A percentile compares a stretch with the other conserved stretches of the same genome.
These are phyloP conservation scores for Seriola aureovittata DNA, from an alignment of 2,113 vertebrate genomes.

Conservation along the genomic window DNA sequence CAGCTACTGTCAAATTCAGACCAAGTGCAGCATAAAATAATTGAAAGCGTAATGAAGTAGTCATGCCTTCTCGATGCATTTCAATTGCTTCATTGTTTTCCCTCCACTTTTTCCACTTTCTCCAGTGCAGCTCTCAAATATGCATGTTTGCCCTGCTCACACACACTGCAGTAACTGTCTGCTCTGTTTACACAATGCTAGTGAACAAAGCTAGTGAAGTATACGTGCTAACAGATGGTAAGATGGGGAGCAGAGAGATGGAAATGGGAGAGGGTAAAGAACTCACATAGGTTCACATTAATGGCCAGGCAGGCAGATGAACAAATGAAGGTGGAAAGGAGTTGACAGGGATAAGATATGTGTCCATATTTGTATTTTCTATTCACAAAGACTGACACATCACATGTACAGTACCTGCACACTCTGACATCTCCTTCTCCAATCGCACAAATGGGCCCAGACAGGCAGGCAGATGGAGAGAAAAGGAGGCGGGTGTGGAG, in stretches of 20 bases:
- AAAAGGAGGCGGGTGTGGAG: slow-evolving; percentile 14
- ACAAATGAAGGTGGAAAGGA: slow-evolving; percentile 17
- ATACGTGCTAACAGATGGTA: slow-evolving; percentile 65
- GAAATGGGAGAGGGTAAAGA: slow-evolving; percentile 32
- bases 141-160: slow-evolving; percentile 25
- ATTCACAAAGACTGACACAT: slow-evolving; percentile 29
- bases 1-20: slow-evolving; percentile 45
- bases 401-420: slow-evolving; percentile 27
- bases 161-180: slow-evolving; percentile 55
- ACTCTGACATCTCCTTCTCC: slow-evolving; percentile 18
- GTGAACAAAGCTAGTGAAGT: slow-evolving; percentile 37
- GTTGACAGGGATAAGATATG: slow-evolving; percentile 6
- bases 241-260: slow-evolving; percentile 17
- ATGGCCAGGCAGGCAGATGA: slow-evolving; percentile 6
- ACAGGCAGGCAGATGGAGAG: slow-evolving; percentile 38
- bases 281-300: slow-evolving; percentile 33
- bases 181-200: slow-evolving; percentile 37
- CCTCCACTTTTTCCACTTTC: slow-evolving; percentile 3
- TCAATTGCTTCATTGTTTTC: slow-evolving; percentile 32
- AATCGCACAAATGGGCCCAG: slow-evolving; percentile 22
- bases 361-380: slow-evolving; percentile 22
- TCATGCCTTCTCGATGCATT: slow-evolving; percentile 17
- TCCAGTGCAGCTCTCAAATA: slow-evolving; percentile 6
- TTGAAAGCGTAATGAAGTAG: neutral
- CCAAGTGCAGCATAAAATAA: slow-evolving; percentile 17